phyloP scores from a whole-genome alignment of 2,113 vertebrate genomes.

The Isurus oxyrinchus region DNA sequence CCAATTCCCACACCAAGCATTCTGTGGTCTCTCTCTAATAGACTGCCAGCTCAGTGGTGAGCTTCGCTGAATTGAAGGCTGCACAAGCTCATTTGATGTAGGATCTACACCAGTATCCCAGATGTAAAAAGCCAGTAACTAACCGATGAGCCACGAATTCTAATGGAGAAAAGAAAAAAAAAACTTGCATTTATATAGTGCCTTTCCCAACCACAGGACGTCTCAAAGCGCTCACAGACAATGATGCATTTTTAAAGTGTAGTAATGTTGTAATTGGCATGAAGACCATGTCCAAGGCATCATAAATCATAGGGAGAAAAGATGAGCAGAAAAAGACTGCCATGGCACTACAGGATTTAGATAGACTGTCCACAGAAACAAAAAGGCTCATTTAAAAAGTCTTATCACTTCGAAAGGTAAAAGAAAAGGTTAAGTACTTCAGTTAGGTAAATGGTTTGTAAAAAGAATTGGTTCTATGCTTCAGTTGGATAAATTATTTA shows the following conservation, averaged over 20 bases:
- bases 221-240: background rate
- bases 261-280: too few relatives aligned
- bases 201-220: background rate
- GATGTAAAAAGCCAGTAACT: background rate
- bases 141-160: background rate
- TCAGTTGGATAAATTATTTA: conserved; percentile 2
- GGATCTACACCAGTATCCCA: background rate
- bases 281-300: too few relatives aligned
- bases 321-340: background rate
- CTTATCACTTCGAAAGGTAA: background rate
- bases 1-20: background rate
- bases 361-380: background rate
- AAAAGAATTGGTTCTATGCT: background rate
- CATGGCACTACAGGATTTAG: background rate
- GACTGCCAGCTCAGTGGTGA: background rate
- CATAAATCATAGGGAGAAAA: background rate
- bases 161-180: background rate
- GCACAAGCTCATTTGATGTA: background rate
- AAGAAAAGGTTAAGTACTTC: conserved; percentile 17
- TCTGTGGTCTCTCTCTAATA: background rate
- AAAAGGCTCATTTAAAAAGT: background rate
- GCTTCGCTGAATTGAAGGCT: background rate
- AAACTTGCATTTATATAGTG: background rate
- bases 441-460: background rate
- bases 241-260: background rate